These are phyloP conservation scores for Dromiciops gliroides DNA, from an alignment of 2,113 vertebrate species.

Conservation along the genomic window DNA sequence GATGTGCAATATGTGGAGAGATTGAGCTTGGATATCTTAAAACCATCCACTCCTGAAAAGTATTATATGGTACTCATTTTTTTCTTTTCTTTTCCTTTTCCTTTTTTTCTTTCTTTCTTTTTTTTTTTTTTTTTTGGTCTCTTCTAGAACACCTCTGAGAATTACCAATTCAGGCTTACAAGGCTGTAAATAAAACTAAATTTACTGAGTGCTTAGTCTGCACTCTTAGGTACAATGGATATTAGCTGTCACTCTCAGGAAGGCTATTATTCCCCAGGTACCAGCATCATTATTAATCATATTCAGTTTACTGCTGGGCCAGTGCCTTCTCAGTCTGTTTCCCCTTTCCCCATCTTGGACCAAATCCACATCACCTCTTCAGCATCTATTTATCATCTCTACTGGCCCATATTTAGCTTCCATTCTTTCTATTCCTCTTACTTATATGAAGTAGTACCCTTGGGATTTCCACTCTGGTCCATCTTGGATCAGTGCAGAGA, in stretches of 20 bases:
- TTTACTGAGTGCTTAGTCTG: background rate
- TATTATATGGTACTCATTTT: conserved; percentile 7
- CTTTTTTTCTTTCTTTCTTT: background rate
- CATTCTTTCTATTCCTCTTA: background rate
- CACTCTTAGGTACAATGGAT: background rate
- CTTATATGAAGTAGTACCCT: background rate
- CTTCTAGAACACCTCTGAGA: conserved; percentile 1
- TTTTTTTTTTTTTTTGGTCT: background rate
- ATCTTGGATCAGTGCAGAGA: background rate
- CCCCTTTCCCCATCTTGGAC: no score
- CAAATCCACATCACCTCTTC: background rate
- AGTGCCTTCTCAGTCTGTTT: background rate
- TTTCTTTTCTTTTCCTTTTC: background rate
- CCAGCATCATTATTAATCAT: background rate
- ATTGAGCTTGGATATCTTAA: background rate
- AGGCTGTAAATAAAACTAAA: background rate
- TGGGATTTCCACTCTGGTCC: background rate
- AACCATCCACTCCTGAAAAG: background rate
- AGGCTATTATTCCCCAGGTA: fast-evolving
- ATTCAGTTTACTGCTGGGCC: background rate
- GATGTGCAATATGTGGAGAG: background rate
- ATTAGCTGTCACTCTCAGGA: background rate
- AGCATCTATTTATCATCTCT: fast-evolving
- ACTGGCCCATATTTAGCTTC: background rate
- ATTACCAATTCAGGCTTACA: background rate